These are phyloP conservation scores for Zophobas morio DNA, from an alignment of 1,140 invertebrate species.

Conservation along the genomic window DNA sequence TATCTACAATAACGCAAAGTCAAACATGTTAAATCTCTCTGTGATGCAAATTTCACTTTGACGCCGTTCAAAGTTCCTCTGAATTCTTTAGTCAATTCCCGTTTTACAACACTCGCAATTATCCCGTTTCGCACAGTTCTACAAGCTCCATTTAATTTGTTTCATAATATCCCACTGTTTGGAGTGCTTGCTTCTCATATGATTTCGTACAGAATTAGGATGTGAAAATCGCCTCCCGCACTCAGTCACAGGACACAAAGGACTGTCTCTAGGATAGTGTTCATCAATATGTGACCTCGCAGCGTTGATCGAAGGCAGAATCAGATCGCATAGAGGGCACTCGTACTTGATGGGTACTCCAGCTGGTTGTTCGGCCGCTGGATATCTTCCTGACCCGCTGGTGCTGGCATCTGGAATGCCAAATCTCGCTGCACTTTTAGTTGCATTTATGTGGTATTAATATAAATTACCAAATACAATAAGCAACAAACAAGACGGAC, in stretches of 20 bases:
- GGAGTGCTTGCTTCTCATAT: constrained; percentile 86
- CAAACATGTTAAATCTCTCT: constrained; percentile 46
- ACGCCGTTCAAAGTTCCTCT: constrained; percentile 8
- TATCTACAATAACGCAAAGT: constrained; percentile 28
- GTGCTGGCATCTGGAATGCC: constrained; percentile 68
- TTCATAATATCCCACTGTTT: constrained; percentile 86
- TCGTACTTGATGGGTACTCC: constrained; percentile 67
- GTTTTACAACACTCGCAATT: constrained; percentile 16
- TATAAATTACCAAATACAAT: constrained; percentile 31
- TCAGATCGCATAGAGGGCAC: constrained; percentile 80
- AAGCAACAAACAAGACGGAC: constrained; percentile 9
- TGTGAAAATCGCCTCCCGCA: constrained; percentile 83
- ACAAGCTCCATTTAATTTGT: constrained; percentile 80
- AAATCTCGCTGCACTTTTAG: constrained; percentile 63
- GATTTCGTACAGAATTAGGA: constrained; percentile 87
- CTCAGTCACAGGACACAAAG: constrained; percentile 80
- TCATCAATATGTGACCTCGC: constrained; percentile 82
- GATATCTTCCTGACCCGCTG: constrained; percentile 40
- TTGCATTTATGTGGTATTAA: constrained; percentile 49
- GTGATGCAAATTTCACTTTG: constrained; percentile 34
- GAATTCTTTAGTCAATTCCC: constrained; percentile 10
- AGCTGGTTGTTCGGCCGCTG: constrained; percentile 48
- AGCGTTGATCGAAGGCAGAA: constrained; percentile 74
- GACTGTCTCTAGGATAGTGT: constrained; percentile 86
- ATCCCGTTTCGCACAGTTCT: constrained; percentile 32